Evolutionary conservation across 2,797 vertebrate genomes (phyloP).

Genomic region (Poeciliopsis gracilis): DNA sequence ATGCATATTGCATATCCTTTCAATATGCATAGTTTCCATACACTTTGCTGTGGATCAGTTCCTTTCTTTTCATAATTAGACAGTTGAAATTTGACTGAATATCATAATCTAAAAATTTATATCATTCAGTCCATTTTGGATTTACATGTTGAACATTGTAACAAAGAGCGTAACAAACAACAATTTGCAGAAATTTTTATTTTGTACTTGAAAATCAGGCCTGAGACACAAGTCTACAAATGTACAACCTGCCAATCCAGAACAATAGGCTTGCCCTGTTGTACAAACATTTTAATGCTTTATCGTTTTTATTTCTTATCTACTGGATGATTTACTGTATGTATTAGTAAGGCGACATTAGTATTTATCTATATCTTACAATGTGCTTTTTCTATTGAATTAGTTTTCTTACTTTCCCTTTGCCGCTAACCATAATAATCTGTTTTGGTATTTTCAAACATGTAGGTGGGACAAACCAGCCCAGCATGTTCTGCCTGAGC

Average conservation of each 20-base stretch:
- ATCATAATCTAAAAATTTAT: neutral
- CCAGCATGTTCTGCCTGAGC: slow-evolving; percentile 77
- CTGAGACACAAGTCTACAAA: neutral
- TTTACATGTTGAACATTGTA: neutral
- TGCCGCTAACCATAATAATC: neutral
- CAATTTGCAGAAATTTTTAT: neutral
- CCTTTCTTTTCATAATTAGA: neutral
- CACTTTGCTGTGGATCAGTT: neutral
- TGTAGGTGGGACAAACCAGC: slow-evolving; percentile 86
- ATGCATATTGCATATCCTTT: neutral
- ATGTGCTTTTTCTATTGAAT: neutral
- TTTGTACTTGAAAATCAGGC: neutral
- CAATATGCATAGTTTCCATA: neutral
- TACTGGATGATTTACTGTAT: neutral
- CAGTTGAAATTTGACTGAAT: too few relatives aligned
- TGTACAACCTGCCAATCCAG: neutral
- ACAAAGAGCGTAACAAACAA: neutral
- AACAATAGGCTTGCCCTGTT: neutral
- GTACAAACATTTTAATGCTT: neutral
- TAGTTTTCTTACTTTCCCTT: neutral
- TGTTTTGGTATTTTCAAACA: slow-evolving; percentile 25
- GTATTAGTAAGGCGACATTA: neutral
- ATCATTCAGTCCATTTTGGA: neutral
- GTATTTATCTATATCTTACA: neutral
- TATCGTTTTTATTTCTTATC: neutral